These are phyloP conservation scores for Diorhabda carinulata DNA, from an alignment of 1,140 invertebrate species.

Conservation along the genomic window DNA sequence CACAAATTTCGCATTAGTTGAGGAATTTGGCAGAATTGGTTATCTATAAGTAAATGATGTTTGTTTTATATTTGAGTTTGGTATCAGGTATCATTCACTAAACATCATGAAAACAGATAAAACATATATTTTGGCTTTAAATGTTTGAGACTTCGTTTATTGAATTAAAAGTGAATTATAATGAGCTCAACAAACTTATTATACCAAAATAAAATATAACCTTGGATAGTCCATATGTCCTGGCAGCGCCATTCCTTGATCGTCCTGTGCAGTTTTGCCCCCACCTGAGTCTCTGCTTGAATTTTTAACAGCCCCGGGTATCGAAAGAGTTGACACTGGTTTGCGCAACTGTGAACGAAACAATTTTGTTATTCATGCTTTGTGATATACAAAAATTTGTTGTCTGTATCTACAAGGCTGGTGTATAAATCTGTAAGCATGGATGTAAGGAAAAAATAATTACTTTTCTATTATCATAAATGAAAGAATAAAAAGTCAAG, in stretches of 20 bases:
- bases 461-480: no score
- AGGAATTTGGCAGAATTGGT: no score
- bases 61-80: no score
- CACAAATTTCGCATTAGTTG: no score
- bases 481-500: no score
- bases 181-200: no score
- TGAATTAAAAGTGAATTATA: no score
- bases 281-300: conserved; percentile 66
- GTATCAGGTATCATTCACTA: no score
- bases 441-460: not conserved
- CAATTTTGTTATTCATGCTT: not conserved
- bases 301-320: conserved; percentile 89
- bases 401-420: not conserved
- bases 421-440: not conserved
- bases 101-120: no score
- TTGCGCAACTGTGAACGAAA: conserved; percentile 80
- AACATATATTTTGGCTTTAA: no score
- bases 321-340: conserved; percentile 92
- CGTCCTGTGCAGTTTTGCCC: conserved; percentile 50
- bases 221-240: conserved; percentile 83
- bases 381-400: not conserved
- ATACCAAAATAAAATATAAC: not conserved
- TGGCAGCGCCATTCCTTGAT: conserved; percentile 43
- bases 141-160: no score
- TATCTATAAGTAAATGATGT: no score